phyloP scores from a whole-genome alignment of 2,888 invertebrate species.

The Sesia bembeciformis region DNA sequence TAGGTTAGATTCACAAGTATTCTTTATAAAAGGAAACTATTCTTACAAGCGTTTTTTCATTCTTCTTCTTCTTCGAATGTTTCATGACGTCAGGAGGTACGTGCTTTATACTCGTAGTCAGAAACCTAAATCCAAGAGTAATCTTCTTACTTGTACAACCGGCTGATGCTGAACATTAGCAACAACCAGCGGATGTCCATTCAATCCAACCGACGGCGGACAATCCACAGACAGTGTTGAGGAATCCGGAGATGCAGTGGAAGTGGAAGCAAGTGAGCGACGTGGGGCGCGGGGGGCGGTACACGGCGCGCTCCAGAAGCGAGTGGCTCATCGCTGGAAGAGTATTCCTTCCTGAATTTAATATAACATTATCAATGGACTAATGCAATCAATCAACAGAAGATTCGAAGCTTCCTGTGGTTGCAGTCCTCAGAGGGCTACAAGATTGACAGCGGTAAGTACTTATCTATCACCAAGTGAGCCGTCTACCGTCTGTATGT shows the following conservation, averaged over 20 bases:
- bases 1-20: too few relatives aligned
- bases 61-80: too few relatives aligned
- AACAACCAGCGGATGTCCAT: constrained; percentile 35
- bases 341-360: not conserved
- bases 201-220: constrained; percentile 48
- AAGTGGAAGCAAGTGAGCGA: constrained; percentile 77
- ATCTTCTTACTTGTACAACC: constrained; percentile 41
- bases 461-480: too few relatives aligned
- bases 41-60: too few relatives aligned
- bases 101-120: too few relatives aligned
- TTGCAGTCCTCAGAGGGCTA: too few relatives aligned
- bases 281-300: constrained; percentile 68
- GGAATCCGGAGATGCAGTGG: constrained; percentile 79
- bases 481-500: too few relatives aligned
- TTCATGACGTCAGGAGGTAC: too few relatives aligned
- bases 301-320: constrained; percentile 73
- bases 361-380: not conserved
- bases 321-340: constrained; percentile 79
- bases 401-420: too few relatives aligned
- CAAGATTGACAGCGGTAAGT: too few relatives aligned
- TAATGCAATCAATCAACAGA: not conserved
- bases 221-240: constrained; percentile 72
- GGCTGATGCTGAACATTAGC: constrained; percentile 25
- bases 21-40: too few relatives aligned
- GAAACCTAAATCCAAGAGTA: too few relatives aligned